Base-by-base conservation (phyloP, 2,113 vertebrate genomes). In the Turnix velox region DNA sequence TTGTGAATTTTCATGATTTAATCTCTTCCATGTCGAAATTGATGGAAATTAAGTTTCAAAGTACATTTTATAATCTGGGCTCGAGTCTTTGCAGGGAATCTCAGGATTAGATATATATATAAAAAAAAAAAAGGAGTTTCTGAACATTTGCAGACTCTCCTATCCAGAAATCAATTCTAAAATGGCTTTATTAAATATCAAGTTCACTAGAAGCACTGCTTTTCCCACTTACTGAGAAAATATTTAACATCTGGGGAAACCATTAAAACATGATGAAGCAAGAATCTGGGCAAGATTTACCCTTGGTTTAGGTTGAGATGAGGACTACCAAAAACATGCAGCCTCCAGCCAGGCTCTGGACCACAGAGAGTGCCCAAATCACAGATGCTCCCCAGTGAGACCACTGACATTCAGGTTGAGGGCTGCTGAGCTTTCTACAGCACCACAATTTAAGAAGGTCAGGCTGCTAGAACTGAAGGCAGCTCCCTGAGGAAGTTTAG, bases 1-100 rank as follows among this genome's bases (percentile, higher is more conserved):
- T 87, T 58, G 73, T 46, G 61, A 33, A 79, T 25, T 61, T 88
- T 31, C 52, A 37, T 6, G 4, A 89, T 96, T 93, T 94, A 91
- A 93, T 94, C 88, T 94, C 55, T 93, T 93, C 63, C 85, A 90
- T 75, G 46, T 55, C 88, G 75, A 91, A 92, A 89, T 1, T 37
- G 46, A 55, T 88, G 76, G 83, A 85, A 96, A 94, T 74, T 37
- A 91, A 55, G 82, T 91, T 94, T 90, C 92, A 73, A 88, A 90
- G 79, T 46, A 14, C n/a, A 42, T 90, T 95, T 90, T 90, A 69
- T 39, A 91, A 71, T n/a, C 63, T 33, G 58, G 65, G 51, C 43
- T 89, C 43, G 2, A 89, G 87, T 25, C 81, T 91, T 91, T 48
- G 35, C 66, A 76, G 87, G 42, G 66, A 68, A 79, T 67, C 71